These are phyloP conservation scores for Apomyelois bistriatella DNA, from an alignment of 2,888 invertebrate genomes.

Conservation along the genomic window DNA sequence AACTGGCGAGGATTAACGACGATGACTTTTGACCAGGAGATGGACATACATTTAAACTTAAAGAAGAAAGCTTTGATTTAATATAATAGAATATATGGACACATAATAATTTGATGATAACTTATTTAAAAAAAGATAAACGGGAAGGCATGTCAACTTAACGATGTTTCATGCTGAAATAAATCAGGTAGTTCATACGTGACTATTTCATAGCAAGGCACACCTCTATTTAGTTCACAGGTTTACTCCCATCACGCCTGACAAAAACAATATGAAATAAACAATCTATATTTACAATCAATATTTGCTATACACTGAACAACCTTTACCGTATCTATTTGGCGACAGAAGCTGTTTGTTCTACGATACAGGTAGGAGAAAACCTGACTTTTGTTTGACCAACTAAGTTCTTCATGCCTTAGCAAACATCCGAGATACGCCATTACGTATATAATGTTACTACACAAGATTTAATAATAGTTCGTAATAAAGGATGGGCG, in stretches of 20 bases:
- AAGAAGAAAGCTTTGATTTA: too few species aligned
- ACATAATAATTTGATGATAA: too few species aligned
- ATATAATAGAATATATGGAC: too few species aligned
- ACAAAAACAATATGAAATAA: neutral
- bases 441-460: slow-evolving; percentile 7
- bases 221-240: too few species aligned
- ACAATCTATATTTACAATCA: neutral
- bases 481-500: slow-evolving; percentile 5
- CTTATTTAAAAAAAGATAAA: too few species aligned
- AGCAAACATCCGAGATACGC: slow-evolving; percentile 17
- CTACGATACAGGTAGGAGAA: slow-evolving; percentile 34
- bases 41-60: too few species aligned
- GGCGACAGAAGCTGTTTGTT: slow-evolving; percentile 28
- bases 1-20: too few species aligned
- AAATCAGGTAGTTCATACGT: too few species aligned
- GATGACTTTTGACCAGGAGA: too few species aligned
- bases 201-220: too few species aligned
- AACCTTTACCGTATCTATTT: slow-evolving; percentile 5
- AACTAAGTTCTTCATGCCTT: slow-evolving; percentile 34
- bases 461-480: neutral
- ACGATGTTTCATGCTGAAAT: too few species aligned
- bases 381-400: slow-evolving; percentile 42
- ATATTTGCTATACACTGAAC: slow-evolving; percentile 11
- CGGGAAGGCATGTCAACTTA: too few species aligned
- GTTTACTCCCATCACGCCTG: neutral